A percentile compares a stretch with the other conserved stretches of the same genome.
phyloP scores from a whole-genome alignment of 2,888 invertebrate genomes.

The Leptinotarsa haldemani region DNA sequence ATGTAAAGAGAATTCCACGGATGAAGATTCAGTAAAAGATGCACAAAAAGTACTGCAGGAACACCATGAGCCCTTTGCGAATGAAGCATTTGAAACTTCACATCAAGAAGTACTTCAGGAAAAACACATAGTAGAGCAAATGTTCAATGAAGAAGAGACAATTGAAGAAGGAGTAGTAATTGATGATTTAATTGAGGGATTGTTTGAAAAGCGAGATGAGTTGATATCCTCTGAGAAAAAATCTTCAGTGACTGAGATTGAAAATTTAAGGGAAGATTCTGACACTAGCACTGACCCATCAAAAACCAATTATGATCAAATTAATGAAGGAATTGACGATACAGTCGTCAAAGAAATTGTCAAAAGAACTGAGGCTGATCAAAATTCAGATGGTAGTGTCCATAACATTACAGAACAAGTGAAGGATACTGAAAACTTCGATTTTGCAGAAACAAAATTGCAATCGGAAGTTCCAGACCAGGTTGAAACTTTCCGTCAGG shows the following conservation, averaged over 20 bases:
- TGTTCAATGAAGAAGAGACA: not conserved
- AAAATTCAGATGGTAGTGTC: too few relatives aligned
- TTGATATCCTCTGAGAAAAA: not conserved
- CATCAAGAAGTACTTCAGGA: not conserved
- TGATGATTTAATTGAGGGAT: not conserved
- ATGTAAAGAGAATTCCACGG: not conserved
- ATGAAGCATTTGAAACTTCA: not conserved
- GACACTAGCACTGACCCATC: not conserved
- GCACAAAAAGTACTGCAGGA: not conserved
- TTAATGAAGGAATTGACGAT: not conserved
- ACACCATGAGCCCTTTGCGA: not conserved
- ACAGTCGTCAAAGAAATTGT: not conserved
- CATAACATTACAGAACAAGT: not conserved
- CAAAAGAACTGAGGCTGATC: not conserved
- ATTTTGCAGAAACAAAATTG: not conserved
- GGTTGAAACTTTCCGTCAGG: not conserved
- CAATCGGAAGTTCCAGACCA: not conserved
- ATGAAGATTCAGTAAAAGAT: not conserved
- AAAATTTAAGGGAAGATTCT: not conserved
- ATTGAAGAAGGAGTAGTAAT: not conserved
- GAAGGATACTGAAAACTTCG: not conserved
- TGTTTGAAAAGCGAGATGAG: conserved; percentile 3
- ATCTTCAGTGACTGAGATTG: not conserved
- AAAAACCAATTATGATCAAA: not conserved
- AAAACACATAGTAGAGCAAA: not conserved